Base-by-base conservation (phyloP, 2,797 vertebrate genomes). In the Meda fulgida region DNA sequence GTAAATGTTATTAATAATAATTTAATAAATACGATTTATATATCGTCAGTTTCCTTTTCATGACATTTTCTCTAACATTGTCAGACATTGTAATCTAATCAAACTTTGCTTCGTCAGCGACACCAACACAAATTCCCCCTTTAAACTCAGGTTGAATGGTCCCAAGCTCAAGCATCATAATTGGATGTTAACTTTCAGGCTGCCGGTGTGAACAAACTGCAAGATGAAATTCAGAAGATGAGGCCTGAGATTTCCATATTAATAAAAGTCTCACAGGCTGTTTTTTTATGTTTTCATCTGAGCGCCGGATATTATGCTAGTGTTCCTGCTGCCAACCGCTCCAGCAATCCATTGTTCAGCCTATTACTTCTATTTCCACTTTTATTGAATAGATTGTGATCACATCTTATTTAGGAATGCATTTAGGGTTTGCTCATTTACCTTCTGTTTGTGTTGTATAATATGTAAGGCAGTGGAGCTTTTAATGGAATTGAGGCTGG, bases 301-400 rank as follows among this genome's bases (percentile, higher is more conserved):
- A 85, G 82, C 85, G 51, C 92, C 92, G 95, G 95, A 95, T 94
- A 95, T 95, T 95, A 93, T 87, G 90, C 92, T 83, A 89, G 86
- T 87, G 88, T 86, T 80, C 72, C 71, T 70, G 87, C 81, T 60
- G 51, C 91, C 23, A 70, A 66, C 55, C 48, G 63, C n/a, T 51
- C 66, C 51, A 67, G 10, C 65, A 72, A 85, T 89, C 90, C 83
- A 76, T 83, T 86, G 80, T 87, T 85, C 80, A 70, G 85, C 43
- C 86, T 86, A 90, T 91, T 92, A 90, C 92, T 89, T 80, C 91
- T 90, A 86, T 80, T 83, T 72, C 83, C 55, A 60, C 70, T 36
- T 88, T 90, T 93, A 94, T 94, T 93, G 91, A 93, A 93, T 77
- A 92, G 91, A 94, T 93, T 87, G 87, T 51, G 18, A 85, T 75